Conservation (phyloP, 2,113 vertebrate genomes). For the Poeciliopsis retropinna region DNA sequence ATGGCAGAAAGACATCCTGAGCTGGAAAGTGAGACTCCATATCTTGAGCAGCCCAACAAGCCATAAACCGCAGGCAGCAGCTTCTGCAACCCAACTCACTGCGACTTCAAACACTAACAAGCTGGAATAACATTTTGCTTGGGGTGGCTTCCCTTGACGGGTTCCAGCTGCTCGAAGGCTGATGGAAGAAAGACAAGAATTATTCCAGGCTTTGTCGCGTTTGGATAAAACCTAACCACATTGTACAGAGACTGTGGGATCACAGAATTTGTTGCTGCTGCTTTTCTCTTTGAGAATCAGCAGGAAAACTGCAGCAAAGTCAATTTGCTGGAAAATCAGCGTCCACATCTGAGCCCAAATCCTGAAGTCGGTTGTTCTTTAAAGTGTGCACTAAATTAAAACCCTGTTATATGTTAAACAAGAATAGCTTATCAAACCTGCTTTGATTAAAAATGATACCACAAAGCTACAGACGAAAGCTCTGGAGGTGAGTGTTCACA, state of each 20-base stretch:
- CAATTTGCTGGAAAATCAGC: slow-evolving; percentile 72
- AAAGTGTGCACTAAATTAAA: slow-evolving; percentile 63
- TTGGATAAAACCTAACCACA: slow-evolving; percentile 77
- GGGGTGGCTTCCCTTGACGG: slow-evolving; percentile 80
- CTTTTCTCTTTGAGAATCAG: slow-evolving; percentile 56
- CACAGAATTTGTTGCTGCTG: slow-evolving; percentile 68
- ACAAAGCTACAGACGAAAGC: slow-evolving; percentile 15
- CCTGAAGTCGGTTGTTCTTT: slow-evolving; percentile 60
- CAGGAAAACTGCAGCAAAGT: slow-evolving; percentile 60
- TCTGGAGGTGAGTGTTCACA: slow-evolving; percentile 9
- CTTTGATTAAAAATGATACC: slow-evolving; percentile 39
- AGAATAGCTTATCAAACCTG: slow-evolving; percentile 45
- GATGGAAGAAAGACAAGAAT: slow-evolving; percentile 79
- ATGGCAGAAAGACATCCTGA: slow-evolving; percentile 81
- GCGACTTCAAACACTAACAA: slow-evolving; percentile 82
- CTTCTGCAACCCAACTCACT: slow-evolving; percentile 74
- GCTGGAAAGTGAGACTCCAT: slow-evolving; percentile 79
- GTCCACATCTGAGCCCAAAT: slow-evolving; percentile 57
- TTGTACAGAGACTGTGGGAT: slow-evolving; percentile 72
- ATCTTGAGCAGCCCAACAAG: slow-evolving; percentile 80
- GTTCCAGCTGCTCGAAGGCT: slow-evolving; percentile 80
- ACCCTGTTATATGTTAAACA: slow-evolving; percentile 54
- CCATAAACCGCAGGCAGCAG: slow-evolving; percentile 81
- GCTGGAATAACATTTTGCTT: slow-evolving; percentile 85
- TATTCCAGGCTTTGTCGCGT: slow-evolving; percentile 78